Conservation (phyloP, 1,140 invertebrate species). For the Caerostris extrusa region DNA sequence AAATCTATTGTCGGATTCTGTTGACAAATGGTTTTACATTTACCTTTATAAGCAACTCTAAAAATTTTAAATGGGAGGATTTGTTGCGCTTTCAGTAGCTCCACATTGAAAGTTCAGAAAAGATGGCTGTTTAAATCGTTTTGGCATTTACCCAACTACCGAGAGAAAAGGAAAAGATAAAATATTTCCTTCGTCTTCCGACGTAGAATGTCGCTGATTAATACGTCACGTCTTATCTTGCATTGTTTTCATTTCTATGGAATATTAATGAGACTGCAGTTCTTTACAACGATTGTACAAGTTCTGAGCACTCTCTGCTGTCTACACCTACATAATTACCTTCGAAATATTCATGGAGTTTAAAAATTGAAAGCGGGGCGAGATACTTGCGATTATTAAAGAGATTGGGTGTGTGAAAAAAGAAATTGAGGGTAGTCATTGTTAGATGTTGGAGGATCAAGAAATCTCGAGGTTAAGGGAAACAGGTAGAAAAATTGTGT, state of each 20-base stretch:
- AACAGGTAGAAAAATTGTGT: neutral
- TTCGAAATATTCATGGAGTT: conserved; percentile 9
- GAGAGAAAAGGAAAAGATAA: conserved; percentile 19
- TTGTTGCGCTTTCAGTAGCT: conserved; percentile 22
- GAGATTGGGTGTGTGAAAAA: neutral
- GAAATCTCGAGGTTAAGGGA: neutral
- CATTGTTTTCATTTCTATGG: conserved; percentile 60
- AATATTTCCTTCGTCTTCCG: neutral
- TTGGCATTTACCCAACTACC: conserved; percentile 40
- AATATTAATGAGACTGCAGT: conserved; percentile 55
- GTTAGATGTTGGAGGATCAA: neutral
- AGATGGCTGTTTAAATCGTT: conserved; percentile 18
- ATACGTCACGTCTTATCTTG: conserved; percentile 48
- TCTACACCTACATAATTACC: conserved; percentile 32
- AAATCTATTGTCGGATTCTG: neutral
- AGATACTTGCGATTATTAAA: neutral
- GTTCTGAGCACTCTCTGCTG: conserved; percentile 18
- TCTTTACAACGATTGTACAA: conserved; percentile 10
- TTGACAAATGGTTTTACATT: neutral
- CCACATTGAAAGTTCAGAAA: conserved; percentile 14
- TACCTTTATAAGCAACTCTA: neutral
- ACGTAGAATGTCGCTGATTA: conserved; percentile 53
- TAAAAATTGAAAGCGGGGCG: conserved; percentile 3
- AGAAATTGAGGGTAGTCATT: neutral
- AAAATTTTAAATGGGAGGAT: neutral